These are phyloP conservation scores for Griposia aprilina DNA, from an alignment of 2,888 invertebrate species.

Conservation along the genomic window DNA sequence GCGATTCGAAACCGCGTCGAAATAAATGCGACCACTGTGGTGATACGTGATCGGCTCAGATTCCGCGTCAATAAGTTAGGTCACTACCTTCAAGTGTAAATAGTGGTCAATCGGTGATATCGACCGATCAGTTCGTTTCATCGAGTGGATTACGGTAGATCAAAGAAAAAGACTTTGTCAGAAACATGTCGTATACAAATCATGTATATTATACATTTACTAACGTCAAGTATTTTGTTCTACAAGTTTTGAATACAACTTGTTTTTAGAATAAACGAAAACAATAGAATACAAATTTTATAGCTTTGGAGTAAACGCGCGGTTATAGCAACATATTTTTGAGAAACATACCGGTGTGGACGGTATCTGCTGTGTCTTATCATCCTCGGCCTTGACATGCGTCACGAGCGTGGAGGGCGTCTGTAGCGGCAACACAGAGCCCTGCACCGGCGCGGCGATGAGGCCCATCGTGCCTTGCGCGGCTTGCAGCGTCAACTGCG, in stretches of 20 bases:
- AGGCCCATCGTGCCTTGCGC: conserved; percentile 79
- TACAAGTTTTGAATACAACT: not conserved
- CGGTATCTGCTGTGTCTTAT: conserved; percentile 73
- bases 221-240: not conserved
- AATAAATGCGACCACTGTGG: not conserved
- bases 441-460: conserved; percentile 79
- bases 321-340: not conserved
- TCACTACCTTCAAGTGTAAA: not conserved
- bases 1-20: not conserved
- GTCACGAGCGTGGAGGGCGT: conserved; percentile 72
- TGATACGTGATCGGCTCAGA: not conserved
- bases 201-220: too few species aligned
- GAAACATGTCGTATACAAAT: too few species aligned
- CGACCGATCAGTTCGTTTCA: not conserved
- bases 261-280: not conserved
- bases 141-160: not conserved
- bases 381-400: conserved; percentile 82
- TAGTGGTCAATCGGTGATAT: not conserved
- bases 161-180: not conserved
- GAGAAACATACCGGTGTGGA: conserved; percentile 59
- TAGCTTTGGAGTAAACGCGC: not conserved
- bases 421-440: conserved; percentile 78
- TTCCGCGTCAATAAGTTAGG: not conserved
- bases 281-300: not conserved
- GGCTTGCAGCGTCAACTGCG: conserved; percentile 81